Percentiles rank a stretch among this genome's conserved stretches.
Evolutionary conservation across 92 coral and sea anemone species (phyloP).

Genomic region (Chrysogorgia sp.): DNA sequence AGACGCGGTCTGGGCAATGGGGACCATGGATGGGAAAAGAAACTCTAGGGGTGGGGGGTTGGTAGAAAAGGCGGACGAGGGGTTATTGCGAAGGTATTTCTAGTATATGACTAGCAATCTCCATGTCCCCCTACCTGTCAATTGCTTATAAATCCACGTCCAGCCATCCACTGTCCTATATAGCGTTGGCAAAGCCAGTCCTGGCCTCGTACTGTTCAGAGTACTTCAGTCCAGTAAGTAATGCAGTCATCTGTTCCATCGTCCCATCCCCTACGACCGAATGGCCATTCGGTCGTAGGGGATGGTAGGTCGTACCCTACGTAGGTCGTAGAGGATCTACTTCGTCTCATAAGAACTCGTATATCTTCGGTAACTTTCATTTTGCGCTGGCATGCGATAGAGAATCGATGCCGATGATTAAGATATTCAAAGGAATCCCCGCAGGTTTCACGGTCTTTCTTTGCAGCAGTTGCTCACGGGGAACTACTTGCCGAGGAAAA

Average conservation of each 20-base stretch:
- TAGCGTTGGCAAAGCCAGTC: background rate
- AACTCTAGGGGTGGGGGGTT: no score
- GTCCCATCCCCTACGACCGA: slow-evolving; percentile 70
- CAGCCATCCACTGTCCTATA: slow-evolving; percentile 14
- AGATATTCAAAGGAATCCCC: slow-evolving; percentile 63
- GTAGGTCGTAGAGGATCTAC: slow-evolving; percentile 42
- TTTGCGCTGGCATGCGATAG: slow-evolving; percentile 59
- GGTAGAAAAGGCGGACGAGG: background rate
- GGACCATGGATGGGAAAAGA: no score
- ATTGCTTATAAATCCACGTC: slow-evolving; percentile 20
- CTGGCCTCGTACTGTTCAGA: slow-evolving; percentile 65
- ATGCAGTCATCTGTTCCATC: slow-evolving; percentile 55
- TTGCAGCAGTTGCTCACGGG: slow-evolving; percentile 35
- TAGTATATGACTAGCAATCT: background rate
- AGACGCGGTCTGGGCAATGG: no score
- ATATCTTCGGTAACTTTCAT: slow-evolving; percentile 63
- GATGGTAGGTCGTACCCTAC: no score
- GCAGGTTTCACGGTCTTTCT: slow-evolving; percentile 29
- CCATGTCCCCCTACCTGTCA: background rate
- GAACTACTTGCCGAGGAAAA: slow-evolving; percentile 56
- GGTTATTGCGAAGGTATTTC: background rate
- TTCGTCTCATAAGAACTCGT: slow-evolving; percentile 44
- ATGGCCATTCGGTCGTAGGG: no score
- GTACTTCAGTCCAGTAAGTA: slow-evolving; percentile 57
- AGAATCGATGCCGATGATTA: slow-evolving; percentile 69